Evolutionary conservation across 2,113 vertebrate genomes (phyloP), one percentile per base, ranked within the genome.

Genomic region (Suricata suricatta): DNA sequence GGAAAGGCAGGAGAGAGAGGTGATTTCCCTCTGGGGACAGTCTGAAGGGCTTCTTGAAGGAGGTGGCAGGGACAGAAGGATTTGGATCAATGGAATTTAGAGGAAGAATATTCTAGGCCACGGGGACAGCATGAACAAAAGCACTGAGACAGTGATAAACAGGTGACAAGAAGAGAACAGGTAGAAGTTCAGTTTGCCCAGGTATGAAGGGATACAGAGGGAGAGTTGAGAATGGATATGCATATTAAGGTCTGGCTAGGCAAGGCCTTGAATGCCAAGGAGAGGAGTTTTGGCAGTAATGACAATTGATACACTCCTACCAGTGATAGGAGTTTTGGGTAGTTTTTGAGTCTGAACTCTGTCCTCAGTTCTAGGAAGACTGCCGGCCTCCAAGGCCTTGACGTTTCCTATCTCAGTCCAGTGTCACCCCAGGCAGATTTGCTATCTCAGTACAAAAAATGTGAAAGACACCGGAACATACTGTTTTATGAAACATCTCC

Each of bases 361-460:
- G 69, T 23, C 50, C 29, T 92, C 7, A 1, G 68, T 54, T 90
- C 86, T 93, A 76, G 71, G 86, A 76, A 71, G 82, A 29, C 88
- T 27, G 92, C 38, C 1, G 0, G 0, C 6, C 41, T 80, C 10
- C 11, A 14, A 38, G 93, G 44, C 97, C 97, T 90, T 96, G 92
- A 69, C 76, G 92, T 96, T 93, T 96, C 80, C 66, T 50, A 23
- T 63, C 57, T 97, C 31, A 25, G 95, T 71, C 74, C 82, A 90
- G 5, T 79, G 95, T 44, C 88, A 91, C n/a, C 95, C 47, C 93
- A 82, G 47, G 85, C 25, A 38, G 27, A 68, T 88, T 57, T 97
- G 95, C 85, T 97, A 68, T 98, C 98, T 98, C 74, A 41, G 90
- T 84, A 79, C 31, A 41, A 38, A 44, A 96, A 95, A 94, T 17